Evolutionary conservation across 2,888 invertebrate genomes (phyloP), one percentile per base, ranked within the genome.

Genomic region (Osmoderma eremita): DNA sequence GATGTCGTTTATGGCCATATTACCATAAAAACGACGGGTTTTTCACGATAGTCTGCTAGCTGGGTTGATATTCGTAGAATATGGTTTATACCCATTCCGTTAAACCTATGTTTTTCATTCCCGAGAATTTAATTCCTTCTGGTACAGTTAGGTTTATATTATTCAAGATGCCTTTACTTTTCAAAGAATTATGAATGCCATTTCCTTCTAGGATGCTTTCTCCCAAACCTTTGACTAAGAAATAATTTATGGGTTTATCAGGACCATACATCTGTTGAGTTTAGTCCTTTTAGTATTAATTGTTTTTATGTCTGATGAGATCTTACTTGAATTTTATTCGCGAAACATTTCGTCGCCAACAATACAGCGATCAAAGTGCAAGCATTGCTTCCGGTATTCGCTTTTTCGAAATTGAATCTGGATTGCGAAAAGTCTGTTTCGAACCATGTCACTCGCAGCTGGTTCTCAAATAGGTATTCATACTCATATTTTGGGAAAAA

Each of bases 351-450:
- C 56, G 83, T 79, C 24, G 88, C 88, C 67, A 87, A 79, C 56
- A 88, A 80, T 18, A 88, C 78, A 41, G 86, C 87, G 72, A 88
- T 88, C 62, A 88, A 78, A 0, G 88, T 88, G 71, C 88, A 88
- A 5, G 88, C 88, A 78, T 87, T 86, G 72, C 88, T 88, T 61
- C 84, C 87, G 78, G 77, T 82, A 62, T 78, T 76, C 6, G 67
- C 72, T 66, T 82, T 80, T 72, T 81, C 80, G 65, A 82, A 80
- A 67, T 84, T 88, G 76, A 86, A 88, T 58, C 83, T 83, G 49
- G 86, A 86, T 78, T 88, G 88, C 1, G 86, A 85, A 75, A 88
- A 88, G 72, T 85, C 82, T 30, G 81, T 77, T 61, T 86, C 84
- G 73, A 87, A 88, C 88, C 88, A 88, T 50, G 77, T 78, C 18